A percentile compares a stretch with the other conserved stretches of the same genome.
Conservation (phyloP, 2,888 invertebrate genomes). For the Gibbula magus region DNA sequence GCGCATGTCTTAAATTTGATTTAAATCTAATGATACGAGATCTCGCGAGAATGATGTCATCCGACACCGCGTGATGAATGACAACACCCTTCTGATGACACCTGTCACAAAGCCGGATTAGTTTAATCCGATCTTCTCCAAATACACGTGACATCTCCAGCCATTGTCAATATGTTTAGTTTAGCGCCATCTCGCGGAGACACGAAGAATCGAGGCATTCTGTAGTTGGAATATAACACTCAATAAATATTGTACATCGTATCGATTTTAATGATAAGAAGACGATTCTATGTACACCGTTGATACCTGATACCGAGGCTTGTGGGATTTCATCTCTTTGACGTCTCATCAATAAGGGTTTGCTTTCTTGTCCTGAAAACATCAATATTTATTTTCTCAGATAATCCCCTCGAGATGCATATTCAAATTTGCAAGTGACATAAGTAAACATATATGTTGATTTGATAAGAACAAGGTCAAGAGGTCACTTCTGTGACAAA, state of each 20-base stretch:
- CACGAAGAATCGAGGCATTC: background rate
- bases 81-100: background rate
- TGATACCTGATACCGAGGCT: background rate
- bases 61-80: background rate
- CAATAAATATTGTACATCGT: background rate
- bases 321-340: no score
- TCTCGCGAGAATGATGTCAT: background rate
- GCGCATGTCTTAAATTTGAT: no score
- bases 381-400: no score
- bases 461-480: no score
- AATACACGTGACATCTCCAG: background rate
- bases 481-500: no score
- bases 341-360: no score
- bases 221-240: background rate
- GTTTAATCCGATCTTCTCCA: background rate
- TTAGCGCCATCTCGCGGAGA: background rate
- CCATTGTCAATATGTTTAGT: background rate
- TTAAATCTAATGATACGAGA: background rate
- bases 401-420: no score
- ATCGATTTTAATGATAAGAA: slow-evolving; percentile 5
- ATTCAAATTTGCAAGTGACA: no score
- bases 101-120: background rate
- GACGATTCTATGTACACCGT: background rate
- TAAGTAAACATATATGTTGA: no score
- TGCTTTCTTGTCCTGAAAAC: no score